phyloP scores from a whole-genome alignment of 2,888 invertebrate genomes.

The Sthenelais limicola region DNA sequence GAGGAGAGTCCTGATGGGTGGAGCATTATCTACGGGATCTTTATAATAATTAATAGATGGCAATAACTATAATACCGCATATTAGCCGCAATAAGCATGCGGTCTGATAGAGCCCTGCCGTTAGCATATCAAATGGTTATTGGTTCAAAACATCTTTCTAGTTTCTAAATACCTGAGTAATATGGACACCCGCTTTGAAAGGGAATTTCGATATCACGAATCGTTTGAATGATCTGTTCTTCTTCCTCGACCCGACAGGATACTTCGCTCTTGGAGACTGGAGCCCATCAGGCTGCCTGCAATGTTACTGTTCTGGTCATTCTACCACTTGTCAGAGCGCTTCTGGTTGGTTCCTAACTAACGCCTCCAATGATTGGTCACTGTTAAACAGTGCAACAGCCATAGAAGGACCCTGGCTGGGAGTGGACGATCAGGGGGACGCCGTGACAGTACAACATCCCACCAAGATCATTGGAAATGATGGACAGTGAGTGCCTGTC shows the following conservation, averaged over 20 bases:
- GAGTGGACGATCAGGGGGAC: conserved; percentile 46
- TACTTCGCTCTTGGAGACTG: conserved; percentile 57
- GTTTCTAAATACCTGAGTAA: too few species aligned
- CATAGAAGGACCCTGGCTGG: conserved; percentile 50
- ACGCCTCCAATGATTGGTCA: conserved; percentile 49
- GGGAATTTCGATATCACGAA: too few species aligned
- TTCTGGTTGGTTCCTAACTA: conserved; percentile 52
- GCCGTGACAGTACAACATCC: conserved; percentile 46
- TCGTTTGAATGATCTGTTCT: too few species aligned
- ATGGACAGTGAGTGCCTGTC: conserved; percentile 38
- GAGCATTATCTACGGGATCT: too few species aligned
- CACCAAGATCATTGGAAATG: conserved; percentile 15
- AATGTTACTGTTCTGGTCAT: conserved; percentile 58
- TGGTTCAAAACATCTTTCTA: too few species aligned
- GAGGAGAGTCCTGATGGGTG: too few species aligned
- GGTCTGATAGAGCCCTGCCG: too few species aligned
- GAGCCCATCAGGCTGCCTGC: conserved; percentile 55
- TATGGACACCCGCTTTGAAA: too few species aligned
- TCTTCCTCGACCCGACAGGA: too few species aligned
- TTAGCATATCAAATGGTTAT: not conserved
- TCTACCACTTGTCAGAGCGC: conserved; percentile 54
- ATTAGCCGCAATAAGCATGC: not conserved
- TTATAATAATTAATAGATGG: not conserved
- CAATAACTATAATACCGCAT: not conserved
- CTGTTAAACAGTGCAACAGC: conserved; percentile 44